Evolutionary conservation across 2,113 vertebrate species (phyloP), one percentile per base, ranked within the genome.

Genomic region (Egretta garzetta): DNA sequence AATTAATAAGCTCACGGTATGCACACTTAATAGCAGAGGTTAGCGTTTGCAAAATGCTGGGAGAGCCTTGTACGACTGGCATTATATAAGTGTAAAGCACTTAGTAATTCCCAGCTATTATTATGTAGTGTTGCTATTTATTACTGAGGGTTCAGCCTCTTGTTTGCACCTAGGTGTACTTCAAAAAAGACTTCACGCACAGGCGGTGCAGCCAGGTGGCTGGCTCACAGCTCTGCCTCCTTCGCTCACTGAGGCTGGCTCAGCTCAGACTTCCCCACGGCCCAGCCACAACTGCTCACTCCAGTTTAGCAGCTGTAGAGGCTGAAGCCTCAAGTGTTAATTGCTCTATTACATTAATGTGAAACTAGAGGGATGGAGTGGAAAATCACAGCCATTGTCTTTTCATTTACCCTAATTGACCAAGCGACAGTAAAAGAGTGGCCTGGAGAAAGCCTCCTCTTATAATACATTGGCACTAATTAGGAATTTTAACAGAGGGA

Each of bases 331-430:
- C 84, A 62, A 86, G 89, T 93, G 87, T 96, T 97, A 97, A 97
- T 97, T 96, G 79, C 87, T 85, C 87, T 94, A 95, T 96, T 97
- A 91, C n/a, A 21, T 79, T 97, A 89, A 96, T 94, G 84, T 87
- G 94, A 90, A 94, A 91, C 89, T 93, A 85, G 83, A 93, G 77
- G 89, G 80, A 95, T 93, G 71, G 89, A 93, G 84, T 23, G 71
- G 91, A 88, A 94, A 97, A 96, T 97, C 93, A 88, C 63, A 43
- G 89, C 77, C 87, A 95, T 96, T 96, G 95, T 96, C 84, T 96
- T 94, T 97, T 95, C 91, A 96, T 96, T 97, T 96, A 62, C 55
- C 55, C 81, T 95, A 97, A 97, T 97, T 94, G 89, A 91, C 81
- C 74, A 92, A 95, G 55, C 1, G 9, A 76, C 91, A 86, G 86